Base-by-base conservation (phyloP, 2,888 invertebrate species). In the Cheilosia scutellata region DNA sequence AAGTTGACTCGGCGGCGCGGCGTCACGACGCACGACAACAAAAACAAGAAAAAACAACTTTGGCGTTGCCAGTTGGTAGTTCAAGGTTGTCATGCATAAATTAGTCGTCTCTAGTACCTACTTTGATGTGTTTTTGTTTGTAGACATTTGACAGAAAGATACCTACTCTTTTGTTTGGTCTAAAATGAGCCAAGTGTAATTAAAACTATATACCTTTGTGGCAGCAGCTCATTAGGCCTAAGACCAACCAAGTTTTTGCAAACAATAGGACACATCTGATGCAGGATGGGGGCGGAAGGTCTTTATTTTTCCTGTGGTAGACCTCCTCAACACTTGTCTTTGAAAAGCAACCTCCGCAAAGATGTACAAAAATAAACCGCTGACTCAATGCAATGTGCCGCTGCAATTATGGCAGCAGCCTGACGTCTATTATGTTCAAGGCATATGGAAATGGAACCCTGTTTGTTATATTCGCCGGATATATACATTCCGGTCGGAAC, bases 401-500 rank as follows among this genome's bases (percentile, higher is more conserved):
- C 25, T 37, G 71, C 77, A 53, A 75, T 75, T 60, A 82, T 55
- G 33, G 71, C 65, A 33, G 55, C 44, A 53, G 51, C 31, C 37
- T n/a, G 42, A 55, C 68, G 49, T 57, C 63, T 68, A 63, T 68
- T 75, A 57, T 31, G 13, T 33, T 33, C 33, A 25, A 49, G 33
- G 63, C 11, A 4, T 37, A 37, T 37, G 33, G 33, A 37, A 25
- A 53, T 60, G 70, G 76, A 62, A 63, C 49, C 49, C 33, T 70
- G 57, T n/a, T 57, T 82, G 53, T 77, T 71, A 47, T 74, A 63
- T 78, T 78, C 83, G 78, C 78, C 83, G 83, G 83, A 83, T 77
- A 83, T 62, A 82, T 49, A 75, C 83, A 83, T 83, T 83, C 83
- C 74, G 57, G 66, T 68, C 49, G 49, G 49, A 68, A 33, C 83